Evolutionary conservation across 2,797 vertebrate species (phyloP), one percentile per base, ranked within the genome.

Genomic region (Xyrichtys novacula): DNA sequence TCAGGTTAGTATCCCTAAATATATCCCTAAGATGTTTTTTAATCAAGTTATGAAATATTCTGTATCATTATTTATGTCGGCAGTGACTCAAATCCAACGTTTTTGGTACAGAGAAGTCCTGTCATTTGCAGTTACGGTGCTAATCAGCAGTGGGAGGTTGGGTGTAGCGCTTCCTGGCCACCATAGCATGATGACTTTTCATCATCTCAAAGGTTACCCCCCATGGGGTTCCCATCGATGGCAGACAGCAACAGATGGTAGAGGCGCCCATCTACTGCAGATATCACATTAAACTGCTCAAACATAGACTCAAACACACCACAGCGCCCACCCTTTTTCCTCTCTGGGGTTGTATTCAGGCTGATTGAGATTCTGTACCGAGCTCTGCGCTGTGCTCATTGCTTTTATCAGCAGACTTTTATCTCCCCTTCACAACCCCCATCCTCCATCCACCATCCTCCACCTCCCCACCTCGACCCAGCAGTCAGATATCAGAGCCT

Each of bases 391-490:
- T 66, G 47, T 14, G 48, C 70, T 49, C 77, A 55, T 68, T 48
- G 78, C 88, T 90, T 89, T 90, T 89, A 92, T 91, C 89, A 78
- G 71, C 46, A 66, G 76, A 71, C 87, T 89, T 90, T 92, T 84
- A 89, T 88, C 88, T 86, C 54, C 26, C 14, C 39, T n/a, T n/a
- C n/a, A n/a, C 25, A 12, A 34, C 15, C 47, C 39, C 8, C 56
- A 28, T 23, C 76, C 64, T 65, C 55, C 44, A 29, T 6, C 53
- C 52, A 65, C 56, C 55, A 68, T 50, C 72, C 80, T 67, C 71
- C 29, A 53, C 48, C 76, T 75, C 74, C 40, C 68, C 67, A 54
- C 73, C 65, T 65, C 48, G 31, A 80, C 76, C 77, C 65, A 53
- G 73, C 68, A 81, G 81, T 75, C 82, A 65, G 74, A 80, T 83